These are phyloP conservation scores for Micoletzkya japonica DNA, from an alignment of 2,888 invertebrate genomes.

Conservation along the genomic window DNA sequence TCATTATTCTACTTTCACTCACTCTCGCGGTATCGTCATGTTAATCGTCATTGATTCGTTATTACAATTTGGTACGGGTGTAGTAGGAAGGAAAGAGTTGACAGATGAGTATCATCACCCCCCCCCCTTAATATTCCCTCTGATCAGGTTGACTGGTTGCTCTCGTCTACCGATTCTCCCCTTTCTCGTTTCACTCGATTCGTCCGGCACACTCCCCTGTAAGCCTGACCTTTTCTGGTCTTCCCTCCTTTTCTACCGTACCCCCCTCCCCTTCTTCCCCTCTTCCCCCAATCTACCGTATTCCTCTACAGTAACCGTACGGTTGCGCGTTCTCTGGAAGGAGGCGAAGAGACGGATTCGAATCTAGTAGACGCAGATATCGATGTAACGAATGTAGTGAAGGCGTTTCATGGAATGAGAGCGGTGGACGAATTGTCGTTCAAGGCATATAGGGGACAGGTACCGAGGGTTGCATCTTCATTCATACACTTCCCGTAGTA, in stretches of 20 bases:
- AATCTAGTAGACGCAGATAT: slow-evolving; percentile 14
- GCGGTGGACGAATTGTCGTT: slow-evolving; percentile 57
- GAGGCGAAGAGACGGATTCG: slow-evolving; percentile 22
- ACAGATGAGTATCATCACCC: neutral
- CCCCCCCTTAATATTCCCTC: neutral
- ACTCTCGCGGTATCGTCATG: slow-evolving; percentile 36
- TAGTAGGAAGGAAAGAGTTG: neutral
- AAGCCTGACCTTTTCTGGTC: neutral
- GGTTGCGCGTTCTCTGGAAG: slow-evolving; percentile 3
- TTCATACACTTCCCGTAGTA: neutral
- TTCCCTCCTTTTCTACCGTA: neutral
- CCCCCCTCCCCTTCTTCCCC: neutral
- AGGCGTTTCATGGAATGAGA: slow-evolving; percentile 37
- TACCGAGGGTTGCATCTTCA: too few species aligned
- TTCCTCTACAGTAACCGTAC: neutral
- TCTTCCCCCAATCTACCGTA: neutral
- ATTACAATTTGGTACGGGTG: neutral
- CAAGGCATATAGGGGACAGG: slow-evolving; percentile 54
- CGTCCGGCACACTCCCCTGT: slow-evolving; percentile 18
- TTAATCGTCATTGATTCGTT: too few species aligned
- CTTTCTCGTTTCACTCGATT: neutral
- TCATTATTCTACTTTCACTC: slow-evolving; percentile 29
- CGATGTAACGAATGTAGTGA: neutral
- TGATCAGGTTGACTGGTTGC: slow-evolving; percentile 22
- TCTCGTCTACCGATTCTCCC: slow-evolving; percentile 24